These are phyloP conservation scores for Solenopsis fugax DNA, from an alignment of 1,140 invertebrate species.

Conservation along the genomic window DNA sequence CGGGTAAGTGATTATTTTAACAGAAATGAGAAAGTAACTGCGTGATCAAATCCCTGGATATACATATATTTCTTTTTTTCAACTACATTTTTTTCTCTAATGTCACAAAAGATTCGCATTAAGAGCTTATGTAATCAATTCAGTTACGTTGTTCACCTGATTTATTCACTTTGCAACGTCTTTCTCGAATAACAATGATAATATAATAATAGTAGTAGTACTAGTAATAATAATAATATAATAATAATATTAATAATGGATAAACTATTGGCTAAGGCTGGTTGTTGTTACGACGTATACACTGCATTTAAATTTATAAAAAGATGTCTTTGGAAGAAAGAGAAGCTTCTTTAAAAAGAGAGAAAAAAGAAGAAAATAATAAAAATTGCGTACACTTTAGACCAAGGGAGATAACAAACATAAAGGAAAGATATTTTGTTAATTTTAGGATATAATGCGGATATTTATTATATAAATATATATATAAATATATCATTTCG, in stretches of 20 bases:
- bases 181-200: constrained; percentile 63
- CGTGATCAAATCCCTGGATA: neutral
- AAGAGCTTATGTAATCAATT: constrained; percentile 63
- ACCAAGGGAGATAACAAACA: constrained; percentile 67
- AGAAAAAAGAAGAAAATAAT: constrained; percentile 60
- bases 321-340: constrained; percentile 69
- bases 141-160: constrained; percentile 50
- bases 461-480: constrained; percentile 81
- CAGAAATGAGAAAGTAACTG: neutral
- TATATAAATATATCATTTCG: constrained; percentile 71
- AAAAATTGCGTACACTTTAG: constrained; percentile 70
- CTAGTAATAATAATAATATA: constrained; percentile 26
- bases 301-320: constrained; percentile 83
- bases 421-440: constrained; percentile 83
- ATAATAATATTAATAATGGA: constrained; percentile 55
- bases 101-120: constrained; percentile 28
- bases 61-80: constrained; percentile 31
- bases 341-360: constrained; percentile 70
- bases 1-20: constrained; percentile 20
- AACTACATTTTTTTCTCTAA: constrained; percentile 13
- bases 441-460: constrained; percentile 82
- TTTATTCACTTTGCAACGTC: constrained; percentile 67
- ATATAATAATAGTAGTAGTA: constrained; percentile 39
- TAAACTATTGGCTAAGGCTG: constrained; percentile 76
- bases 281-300: constrained; percentile 73